Percentiles rank a stretch among this genome's conserved stretches.
These are phyloP conservation scores for Drosophila elegans DNA, from an alignment of 1,140 invertebrate genomes.

Conservation along the genomic window DNA sequence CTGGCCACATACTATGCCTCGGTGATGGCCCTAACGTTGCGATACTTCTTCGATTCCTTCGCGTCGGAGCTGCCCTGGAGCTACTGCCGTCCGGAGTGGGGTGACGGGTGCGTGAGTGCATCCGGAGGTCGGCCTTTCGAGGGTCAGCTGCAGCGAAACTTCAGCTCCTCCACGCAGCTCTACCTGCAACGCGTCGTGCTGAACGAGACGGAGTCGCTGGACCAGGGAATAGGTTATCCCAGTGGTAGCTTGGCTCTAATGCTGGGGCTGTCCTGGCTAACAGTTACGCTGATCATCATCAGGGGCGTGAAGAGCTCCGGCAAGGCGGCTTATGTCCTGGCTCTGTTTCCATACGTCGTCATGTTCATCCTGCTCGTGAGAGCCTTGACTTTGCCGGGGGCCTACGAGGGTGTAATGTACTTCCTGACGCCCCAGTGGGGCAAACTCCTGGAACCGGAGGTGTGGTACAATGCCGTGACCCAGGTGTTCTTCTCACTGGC, in stretches of 20 bases:
- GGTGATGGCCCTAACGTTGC: constrained; percentile 90
- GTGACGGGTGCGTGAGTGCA: constrained; percentile 43
- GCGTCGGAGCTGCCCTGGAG: constrained; percentile 87
- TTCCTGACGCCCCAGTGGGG: constrained; percentile 91
- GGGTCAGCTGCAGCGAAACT: not conserved
- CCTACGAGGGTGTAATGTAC: constrained; percentile 90
- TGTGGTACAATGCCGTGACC: constrained; percentile 93
- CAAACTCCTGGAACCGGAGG: constrained; percentile 88
- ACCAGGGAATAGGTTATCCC: constrained; percentile 90
- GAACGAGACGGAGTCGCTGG: constrained; percentile 88
- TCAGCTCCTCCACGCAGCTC: constrained; percentile 42
- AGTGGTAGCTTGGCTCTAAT: constrained; percentile 91
- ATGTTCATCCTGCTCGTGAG: constrained; percentile 90
- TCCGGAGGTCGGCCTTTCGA: constrained; percentile 40
- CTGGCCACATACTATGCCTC: constrained; percentile 91
- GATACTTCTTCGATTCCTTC: constrained; percentile 89
- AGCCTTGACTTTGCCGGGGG: constrained; percentile 91
- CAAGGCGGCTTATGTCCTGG: constrained; percentile 93
- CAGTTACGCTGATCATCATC: constrained; percentile 90
- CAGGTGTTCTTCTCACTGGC: constrained; percentile 87
- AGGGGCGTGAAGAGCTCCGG: constrained; percentile 91
- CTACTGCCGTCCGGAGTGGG: constrained; percentile 87
- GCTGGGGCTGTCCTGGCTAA: constrained; percentile 85
- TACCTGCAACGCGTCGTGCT: constrained; percentile 88
- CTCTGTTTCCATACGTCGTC: constrained; percentile 93